Evolutionary conservation across 2,113 vertebrate species (phyloP), one percentile per base, ranked within the genome.

Genomic region (Pavo muticus): DNA sequence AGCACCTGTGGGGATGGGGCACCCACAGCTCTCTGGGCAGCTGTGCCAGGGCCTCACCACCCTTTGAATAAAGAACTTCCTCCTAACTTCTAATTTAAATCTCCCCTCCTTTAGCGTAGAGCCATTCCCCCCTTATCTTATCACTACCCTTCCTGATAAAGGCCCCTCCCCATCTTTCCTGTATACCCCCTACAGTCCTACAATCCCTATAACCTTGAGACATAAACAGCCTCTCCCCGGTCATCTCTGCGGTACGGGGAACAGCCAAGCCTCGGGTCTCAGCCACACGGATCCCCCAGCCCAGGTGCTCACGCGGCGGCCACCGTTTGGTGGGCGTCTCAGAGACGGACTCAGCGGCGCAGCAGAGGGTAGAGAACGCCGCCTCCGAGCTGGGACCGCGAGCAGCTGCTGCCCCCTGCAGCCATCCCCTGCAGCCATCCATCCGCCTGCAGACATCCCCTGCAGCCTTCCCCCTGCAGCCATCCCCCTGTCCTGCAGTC

Each of bases 361-460:
- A 40, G 83, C 60, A 4, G 50, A 56, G 1, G 42, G 78, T 84
- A 39, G 74, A 44, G 10, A 60, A 30, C 16, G 1, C 11, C 4
- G 4, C 2, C 12, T 23, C 13, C 8, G 52, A 14, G 42, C 74
- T 35, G 59, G n/a, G 44, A 37, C 37, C 7, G 60, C 45, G 54
- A 56, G 54, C 29, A 6, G 78, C 39, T 6, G 50, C 96, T 95
- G 97, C 97, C 98, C 92, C 42, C 97, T 97, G 18, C 30, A 88
- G 94, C 75, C 76, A 8, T 32, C 60, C 63, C 32, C 7, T 3
- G 9, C 14, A 1, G 27, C 25, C 50, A 52, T 7, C n/a, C 44
- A 19, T 44, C 54, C 15, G 17, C 12, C 47, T 47, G 20, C 47
- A 47, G 19, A 21, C 47, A 21, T 47, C 47, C 19, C 45, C 45